Conservation (phyloP, 2,888 invertebrate genomes). For the Pachydiplax longipennis region DNA sequence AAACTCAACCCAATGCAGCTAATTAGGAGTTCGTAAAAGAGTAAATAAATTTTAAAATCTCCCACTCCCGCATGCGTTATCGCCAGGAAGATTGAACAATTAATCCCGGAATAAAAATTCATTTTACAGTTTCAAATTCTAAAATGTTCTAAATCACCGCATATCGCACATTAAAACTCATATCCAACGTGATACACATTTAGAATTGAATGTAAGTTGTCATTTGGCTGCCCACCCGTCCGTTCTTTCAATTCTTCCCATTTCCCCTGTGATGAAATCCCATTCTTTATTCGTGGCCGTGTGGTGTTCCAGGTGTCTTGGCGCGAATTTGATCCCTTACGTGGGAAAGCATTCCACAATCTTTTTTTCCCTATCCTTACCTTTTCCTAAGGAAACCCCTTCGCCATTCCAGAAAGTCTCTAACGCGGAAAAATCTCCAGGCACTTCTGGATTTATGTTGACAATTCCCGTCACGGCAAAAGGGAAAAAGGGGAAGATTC, state of each 20-base stretch:
- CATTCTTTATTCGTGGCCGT: neutral
- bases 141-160: too few relatives aligned
- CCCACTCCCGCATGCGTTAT: too few relatives aligned
- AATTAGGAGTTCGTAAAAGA: too few relatives aligned
- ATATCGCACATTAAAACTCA: too few relatives aligned
- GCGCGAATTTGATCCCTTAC: conserved; percentile 32
- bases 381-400: neutral
- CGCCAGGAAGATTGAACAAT: too few relatives aligned
- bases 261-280: neutral
- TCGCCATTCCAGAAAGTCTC: neutral
- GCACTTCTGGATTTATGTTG: conserved; percentile 41
- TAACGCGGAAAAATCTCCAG: conserved; percentile 37
- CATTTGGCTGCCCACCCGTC: neutral
- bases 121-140: too few relatives aligned
- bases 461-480: conserved; percentile 28
- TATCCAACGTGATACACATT: too few relatives aligned
- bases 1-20: too few relatives aligned
- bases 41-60: too few relatives aligned
- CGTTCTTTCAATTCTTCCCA: neutral
- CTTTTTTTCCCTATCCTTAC: neutral
- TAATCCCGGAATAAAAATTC: too few relatives aligned
- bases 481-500: neutral
- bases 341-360: neutral
- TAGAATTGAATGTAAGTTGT: too few relatives aligned
- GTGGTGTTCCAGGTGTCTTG: conserved; percentile 22